phyloP scores from a whole-genome alignment of 2,888 invertebrate species.

The Drosophila fungiperda region DNA sequence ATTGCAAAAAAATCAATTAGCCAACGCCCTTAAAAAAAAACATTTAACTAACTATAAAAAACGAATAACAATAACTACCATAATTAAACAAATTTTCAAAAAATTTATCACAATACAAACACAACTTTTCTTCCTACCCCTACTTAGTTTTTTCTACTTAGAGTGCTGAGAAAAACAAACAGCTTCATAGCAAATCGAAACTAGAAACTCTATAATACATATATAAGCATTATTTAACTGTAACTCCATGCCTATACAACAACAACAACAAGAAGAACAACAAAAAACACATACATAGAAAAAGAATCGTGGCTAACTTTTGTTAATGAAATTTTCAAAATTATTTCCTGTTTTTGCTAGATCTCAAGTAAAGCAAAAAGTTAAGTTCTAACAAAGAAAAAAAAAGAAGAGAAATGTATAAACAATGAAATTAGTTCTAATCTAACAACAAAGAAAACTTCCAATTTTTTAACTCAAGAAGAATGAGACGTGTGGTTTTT shows the following conservation, averaged over 20 bases:
- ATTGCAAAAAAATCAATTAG: conserved; percentile 60
- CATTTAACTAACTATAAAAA: conserved; percentile 30
- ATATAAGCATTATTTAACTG: conserved; percentile 55
- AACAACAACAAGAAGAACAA: conserved; percentile 30
- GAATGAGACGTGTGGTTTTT: conserved; percentile 57
- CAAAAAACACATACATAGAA: conserved; percentile 7
- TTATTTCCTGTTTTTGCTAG: conserved; percentile 60
- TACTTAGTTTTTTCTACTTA: conserved; percentile 25
- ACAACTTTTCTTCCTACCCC: conserved; percentile 10
- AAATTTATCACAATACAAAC: conserved; percentile 13
- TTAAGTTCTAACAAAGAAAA: conserved; percentile 38
- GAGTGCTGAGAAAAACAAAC: conserved; percentile 40
- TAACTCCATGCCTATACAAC: conserved; percentile 70
- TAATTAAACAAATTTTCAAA: conserved; percentile 21
- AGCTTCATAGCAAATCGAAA: conserved; percentile 47
- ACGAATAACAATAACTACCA: conserved; percentile 11
- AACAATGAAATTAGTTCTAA: conserved; percentile 65
- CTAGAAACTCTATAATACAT: conserved; percentile 39
- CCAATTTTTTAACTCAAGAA: conserved; percentile 71
- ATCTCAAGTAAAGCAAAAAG: conserved; percentile 75
- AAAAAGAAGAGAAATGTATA: conserved; percentile 45
- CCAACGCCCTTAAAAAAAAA: conserved; percentile 40
- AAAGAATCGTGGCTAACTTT: conserved; percentile 13
- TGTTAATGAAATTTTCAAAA: conserved; percentile 29
- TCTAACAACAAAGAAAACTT: conserved; percentile 67